A percentile compares a stretch with the other conserved stretches of the same genome.
Evolutionary conservation across 2,888 invertebrate genomes (phyloP).

Genomic region (Chloroclystis v-ata): DNA sequence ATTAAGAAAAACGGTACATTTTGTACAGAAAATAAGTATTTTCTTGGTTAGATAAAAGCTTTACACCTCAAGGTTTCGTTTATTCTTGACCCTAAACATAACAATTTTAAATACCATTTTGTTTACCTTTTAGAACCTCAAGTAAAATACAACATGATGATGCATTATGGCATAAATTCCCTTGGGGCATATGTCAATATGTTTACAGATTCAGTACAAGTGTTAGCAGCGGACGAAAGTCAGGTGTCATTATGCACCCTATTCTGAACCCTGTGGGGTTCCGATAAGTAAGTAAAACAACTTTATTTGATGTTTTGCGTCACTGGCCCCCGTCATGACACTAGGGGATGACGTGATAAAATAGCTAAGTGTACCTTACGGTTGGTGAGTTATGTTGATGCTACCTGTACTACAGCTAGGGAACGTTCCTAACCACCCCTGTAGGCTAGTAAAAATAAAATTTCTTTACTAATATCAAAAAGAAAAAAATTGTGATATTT

Average conservation of each 20-base stretch:
- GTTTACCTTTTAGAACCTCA: background rate
- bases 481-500: too few relatives aligned
- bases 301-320: conserved; percentile 73
- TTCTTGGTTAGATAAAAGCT: conserved; percentile 8
- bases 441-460: too few relatives aligned
- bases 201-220: conserved; percentile 9
- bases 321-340: conserved; percentile 53
- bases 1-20: conserved; percentile 10
- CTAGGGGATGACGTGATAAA: conserved; percentile 53
- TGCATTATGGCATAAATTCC: conserved; percentile 4
- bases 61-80: background rate
- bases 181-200: conserved; percentile 16
- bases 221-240: conserved; percentile 33
- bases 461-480: too few relatives aligned
- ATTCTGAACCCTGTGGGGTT: conserved; percentile 47
- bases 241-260: conserved; percentile 71
- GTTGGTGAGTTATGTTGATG: conserved; percentile 32
- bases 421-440: conserved; percentile 10
- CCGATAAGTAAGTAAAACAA: conserved; percentile 75
- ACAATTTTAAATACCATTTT: background rate
- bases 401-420: conserved; percentile 7
- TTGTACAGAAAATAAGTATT: conserved; percentile 8
- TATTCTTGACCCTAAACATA: too few relatives aligned
- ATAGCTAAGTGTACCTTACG: conserved; percentile 36
- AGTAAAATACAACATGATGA: background rate